Percentiles rank a stretch among this genome's conserved stretches.
Conservation (phyloP, 2,888 invertebrate species). For the Morpho helenor region DNA sequence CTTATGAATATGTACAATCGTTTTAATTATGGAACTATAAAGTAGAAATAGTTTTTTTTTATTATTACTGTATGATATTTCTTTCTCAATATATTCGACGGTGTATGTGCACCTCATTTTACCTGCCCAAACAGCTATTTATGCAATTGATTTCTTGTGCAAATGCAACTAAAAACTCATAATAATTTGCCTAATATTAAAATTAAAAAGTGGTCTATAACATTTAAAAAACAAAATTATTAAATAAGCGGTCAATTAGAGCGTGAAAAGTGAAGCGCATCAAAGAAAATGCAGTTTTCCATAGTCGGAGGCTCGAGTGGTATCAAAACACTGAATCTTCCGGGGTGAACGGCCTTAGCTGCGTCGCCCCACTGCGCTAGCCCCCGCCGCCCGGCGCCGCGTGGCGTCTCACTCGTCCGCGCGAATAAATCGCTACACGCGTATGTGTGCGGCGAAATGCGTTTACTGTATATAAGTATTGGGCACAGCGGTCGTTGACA, state of each 20-base stretch:
- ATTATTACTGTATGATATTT: no score
- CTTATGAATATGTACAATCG: no score
- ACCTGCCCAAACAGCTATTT: no score
- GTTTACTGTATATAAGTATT: conserved; percentile 70
- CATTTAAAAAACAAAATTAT: conserved; percentile 24
- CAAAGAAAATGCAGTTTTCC: conserved; percentile 77
- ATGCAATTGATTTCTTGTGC: no score
- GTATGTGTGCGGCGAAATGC: conserved; percentile 70
- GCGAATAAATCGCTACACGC: conserved; percentile 67
- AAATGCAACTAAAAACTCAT: no score
- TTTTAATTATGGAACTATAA: no score
- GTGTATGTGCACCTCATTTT: no score
- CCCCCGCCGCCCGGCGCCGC: conserved; percentile 52
- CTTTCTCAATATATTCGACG: no score
- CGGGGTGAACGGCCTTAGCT: conserved; percentile 72
- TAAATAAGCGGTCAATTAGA: conserved; percentile 56
- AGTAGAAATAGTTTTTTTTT: no score
- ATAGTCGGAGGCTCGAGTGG: conserved; percentile 66
- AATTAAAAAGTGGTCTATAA: no score
- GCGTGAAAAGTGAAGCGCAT: conserved; percentile 73
- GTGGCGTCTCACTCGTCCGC: conserved; percentile 50
- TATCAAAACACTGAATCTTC: conserved; percentile 79
- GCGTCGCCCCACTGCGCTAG: conserved; percentile 55
- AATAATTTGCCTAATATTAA: no score
- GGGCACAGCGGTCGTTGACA: conserved; percentile 73